phyloP scores from a whole-genome alignment of 2,888 invertebrate species.

The Sphinx pinastri region DNA sequence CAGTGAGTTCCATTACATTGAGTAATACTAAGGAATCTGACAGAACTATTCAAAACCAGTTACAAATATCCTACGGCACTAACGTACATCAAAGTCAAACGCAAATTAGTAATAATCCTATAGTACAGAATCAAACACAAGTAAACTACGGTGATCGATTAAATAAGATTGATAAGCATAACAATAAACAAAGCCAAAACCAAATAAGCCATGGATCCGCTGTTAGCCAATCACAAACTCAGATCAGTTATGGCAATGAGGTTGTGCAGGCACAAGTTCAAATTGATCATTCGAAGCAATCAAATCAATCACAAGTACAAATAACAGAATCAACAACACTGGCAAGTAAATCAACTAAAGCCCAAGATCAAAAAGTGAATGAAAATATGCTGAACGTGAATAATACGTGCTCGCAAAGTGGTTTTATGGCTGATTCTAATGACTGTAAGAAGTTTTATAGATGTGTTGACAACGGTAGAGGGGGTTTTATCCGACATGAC shows the following conservation, averaged over 20 bases:
- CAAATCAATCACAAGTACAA: slow-evolving; percentile 58
- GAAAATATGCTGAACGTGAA: slow-evolving; percentile 27
- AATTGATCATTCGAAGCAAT: slow-evolving; percentile 56
- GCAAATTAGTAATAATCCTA: slow-evolving; percentile 53
- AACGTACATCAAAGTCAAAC: slow-evolving; percentile 56
- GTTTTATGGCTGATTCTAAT: slow-evolving; percentile 82
- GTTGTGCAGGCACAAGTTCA: slow-evolving; percentile 60
- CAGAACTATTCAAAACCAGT: slow-evolving; percentile 49
- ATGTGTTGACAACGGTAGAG: slow-evolving; percentile 83
- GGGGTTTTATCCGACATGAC: slow-evolving; percentile 77
- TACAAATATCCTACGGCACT: slow-evolving; percentile 55
- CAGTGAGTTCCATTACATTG: slow-evolving; percentile 29
- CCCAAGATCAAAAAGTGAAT: slow-evolving; percentile 25
- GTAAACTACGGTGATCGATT: slow-evolving; percentile 49
- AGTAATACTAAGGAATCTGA: slow-evolving; percentile 32
- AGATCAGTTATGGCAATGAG: slow-evolving; percentile 55
- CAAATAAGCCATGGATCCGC: slow-evolving; percentile 56
- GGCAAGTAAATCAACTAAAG: slow-evolving; percentile 31
- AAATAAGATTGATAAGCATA: slow-evolving; percentile 35
- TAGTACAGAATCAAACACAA: slow-evolving; percentile 61
- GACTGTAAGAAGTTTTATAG: slow-evolving; percentile 88
- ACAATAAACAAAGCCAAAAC: slow-evolving; percentile 54
- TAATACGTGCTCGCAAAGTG: slow-evolving; percentile 62
- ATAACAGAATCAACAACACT: slow-evolving; percentile 47
- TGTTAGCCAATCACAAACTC: slow-evolving; percentile 58